Conservation (phyloP, 2,888 invertebrate genomes). For the Caenorhabditis panamensis region DNA sequence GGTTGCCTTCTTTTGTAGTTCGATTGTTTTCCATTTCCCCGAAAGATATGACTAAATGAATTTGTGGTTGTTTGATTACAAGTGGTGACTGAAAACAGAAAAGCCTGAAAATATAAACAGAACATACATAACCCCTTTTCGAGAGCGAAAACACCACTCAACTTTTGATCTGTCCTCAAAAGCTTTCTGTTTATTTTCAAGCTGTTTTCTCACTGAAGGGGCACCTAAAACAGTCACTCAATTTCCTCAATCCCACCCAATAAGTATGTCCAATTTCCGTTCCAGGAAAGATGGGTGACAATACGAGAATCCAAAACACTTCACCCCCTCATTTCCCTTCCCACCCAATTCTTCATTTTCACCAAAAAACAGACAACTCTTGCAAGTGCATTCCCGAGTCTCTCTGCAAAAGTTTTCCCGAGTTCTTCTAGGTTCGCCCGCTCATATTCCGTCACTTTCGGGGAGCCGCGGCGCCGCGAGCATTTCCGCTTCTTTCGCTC, state of each 20-base stretch:
- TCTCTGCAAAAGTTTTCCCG: background rate
- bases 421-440: conserved; percentile 5
- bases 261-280: conserved; percentile 20
- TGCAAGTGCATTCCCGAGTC: background rate
- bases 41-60: conserved; percentile 2
- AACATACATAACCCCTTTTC: background rate
- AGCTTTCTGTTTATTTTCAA: conserved; percentile 18
- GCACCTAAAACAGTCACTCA: background rate
- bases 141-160: background rate
- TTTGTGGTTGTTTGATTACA: no score
- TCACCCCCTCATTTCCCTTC: conserved; percentile 1
- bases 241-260: background rate
- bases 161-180: background rate
- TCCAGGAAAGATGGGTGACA: conserved; percentile 3
- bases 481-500: conserved; percentile 29
- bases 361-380: background rate
- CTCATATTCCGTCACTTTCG: conserved; percentile 19
- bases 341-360: conserved; percentile 8
- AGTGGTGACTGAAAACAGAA: conserved; percentile 1
- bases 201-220: background rate
- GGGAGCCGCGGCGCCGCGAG: conserved; percentile 7
- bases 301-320: background rate
- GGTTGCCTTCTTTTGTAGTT: background rate
- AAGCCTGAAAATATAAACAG: conserved; percentile 10
- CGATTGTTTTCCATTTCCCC: no score